phyloP scores from a whole-genome alignment of 2,113 vertebrate species.

The Labrus mixtus region DNA sequence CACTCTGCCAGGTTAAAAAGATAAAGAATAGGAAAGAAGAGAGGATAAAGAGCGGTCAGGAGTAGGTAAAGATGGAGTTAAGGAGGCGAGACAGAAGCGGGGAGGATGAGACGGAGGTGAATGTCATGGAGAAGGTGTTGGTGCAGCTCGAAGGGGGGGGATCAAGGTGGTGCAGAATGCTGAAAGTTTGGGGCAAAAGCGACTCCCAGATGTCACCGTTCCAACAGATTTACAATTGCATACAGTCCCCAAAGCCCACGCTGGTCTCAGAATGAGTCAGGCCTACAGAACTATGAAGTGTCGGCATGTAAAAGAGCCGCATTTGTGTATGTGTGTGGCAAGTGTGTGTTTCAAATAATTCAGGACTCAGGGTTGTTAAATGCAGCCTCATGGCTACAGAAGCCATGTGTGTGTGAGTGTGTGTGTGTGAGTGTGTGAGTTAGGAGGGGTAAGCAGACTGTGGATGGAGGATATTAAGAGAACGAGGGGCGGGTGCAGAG shows the following conservation, averaged over 20 bases:
- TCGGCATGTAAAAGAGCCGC: slow-evolving; percentile 64
- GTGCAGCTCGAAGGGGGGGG: slow-evolving; percentile 58
- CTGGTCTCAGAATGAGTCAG: slow-evolving; percentile 91
- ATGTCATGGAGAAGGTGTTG: slow-evolving; percentile 50
- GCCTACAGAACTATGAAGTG: slow-evolving; percentile 88
- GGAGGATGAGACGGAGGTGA: slow-evolving; percentile 24
- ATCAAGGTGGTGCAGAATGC: slow-evolving; percentile 84
- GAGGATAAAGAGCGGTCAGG: slow-evolving; percentile 9
- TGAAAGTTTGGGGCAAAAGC: no score
- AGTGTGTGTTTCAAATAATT: slow-evolving; percentile 86
- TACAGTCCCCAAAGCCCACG: slow-evolving; percentile 68
- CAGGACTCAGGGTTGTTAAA: slow-evolving; percentile 90
- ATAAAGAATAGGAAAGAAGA: background rate
- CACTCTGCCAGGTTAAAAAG: slow-evolving; percentile 31
- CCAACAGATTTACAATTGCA: slow-evolving; percentile 48
- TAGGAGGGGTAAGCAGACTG: slow-evolving; percentile 83
- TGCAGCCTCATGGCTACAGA: slow-evolving; percentile 86
- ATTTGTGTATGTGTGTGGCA: slow-evolving; percentile 66
- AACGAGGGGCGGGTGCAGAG: slow-evolving; percentile 86
- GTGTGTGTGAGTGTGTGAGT: slow-evolving; percentile 81
- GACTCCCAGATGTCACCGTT: slow-evolving; percentile 84
- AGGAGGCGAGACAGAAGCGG: slow-evolving; percentile 20
- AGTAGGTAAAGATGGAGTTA: slow-evolving; percentile 17
- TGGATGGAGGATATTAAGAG: slow-evolving; percentile 83
- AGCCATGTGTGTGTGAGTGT: slow-evolving; percentile 32